Base-by-base conservation (phyloP, 30 jellyfish, hydroid and myxozoan genomes). In the Hydra vulgaris region DNA sequence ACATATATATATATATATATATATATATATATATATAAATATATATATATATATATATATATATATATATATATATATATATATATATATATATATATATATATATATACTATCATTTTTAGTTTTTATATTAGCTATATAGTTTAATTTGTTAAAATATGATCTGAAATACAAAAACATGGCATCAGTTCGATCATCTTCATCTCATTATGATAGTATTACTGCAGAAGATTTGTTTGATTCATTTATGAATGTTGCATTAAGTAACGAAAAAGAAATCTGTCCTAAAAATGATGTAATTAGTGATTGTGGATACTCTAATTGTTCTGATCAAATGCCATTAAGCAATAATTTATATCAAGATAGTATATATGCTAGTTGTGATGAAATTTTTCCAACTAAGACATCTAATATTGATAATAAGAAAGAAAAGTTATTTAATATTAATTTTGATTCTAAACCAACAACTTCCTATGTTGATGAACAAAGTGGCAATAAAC, bases 201-300 rank as follows among this genome's bases (percentile, higher is more conserved):
- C 87, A 66, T 25, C 27, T n/a, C 52, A 25, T 66, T 67, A 80
- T 80, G 87, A 80, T 70, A 23, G 71, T 21, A 80, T 80, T 18
- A 80, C 87, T 21, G 27, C 72, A 23, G 72, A 80, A 3, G 87
- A 80, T 22, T 26, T 80, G 12, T 80, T 80, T 26, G 27, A 80
- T 18, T 80, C 87, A 12, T 80, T 80, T 23, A 80, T 80, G 87
- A 53, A 80, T 66, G 81, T 80, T 16, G 87, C 83, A 0, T 70
- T 80, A 27, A 66, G 23, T 73, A 73, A 3, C 7, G 81, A 73
- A 26, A 23, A 73, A 27, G 66, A 73, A 73, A 73, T 73, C 61
- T 7, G 20, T 1, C 23, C 22, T 25, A 23, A 23, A 18, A 7
- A 8, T 19, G 12, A 73, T 73, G 81, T 1, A 21, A 7, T n/a